phyloP scores from a whole-genome alignment of 2,888 invertebrate species.

The Thereva nobilitata region DNA sequence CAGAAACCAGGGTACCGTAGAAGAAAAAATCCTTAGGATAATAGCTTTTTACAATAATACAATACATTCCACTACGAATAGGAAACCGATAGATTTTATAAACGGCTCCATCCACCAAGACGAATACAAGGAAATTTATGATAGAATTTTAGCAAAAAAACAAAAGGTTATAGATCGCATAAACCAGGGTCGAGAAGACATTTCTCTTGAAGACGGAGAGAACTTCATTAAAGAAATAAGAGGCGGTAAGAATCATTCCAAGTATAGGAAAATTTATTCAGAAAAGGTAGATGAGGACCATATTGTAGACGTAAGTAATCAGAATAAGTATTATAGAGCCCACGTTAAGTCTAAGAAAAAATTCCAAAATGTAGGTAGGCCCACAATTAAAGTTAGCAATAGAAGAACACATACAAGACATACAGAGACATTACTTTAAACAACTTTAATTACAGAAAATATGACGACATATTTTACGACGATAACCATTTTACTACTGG shows the following conservation, averaged over 20 bases:
- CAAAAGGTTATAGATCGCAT: constrained; percentile 36
- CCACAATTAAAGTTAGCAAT: constrained; percentile 24
- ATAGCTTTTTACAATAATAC: constrained; percentile 44
- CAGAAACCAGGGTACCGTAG: constrained; percentile 33
- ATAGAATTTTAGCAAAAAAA: constrained; percentile 19
- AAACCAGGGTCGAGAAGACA: constrained; percentile 31
- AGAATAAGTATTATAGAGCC: constrained; percentile 41
- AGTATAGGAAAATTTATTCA: constrained; percentile 41
- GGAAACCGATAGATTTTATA: constrained; percentile 15
- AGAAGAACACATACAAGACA: background rate
- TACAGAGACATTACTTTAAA: too few species aligned
- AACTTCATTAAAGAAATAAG: constrained; percentile 27
- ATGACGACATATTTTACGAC: too few species aligned
- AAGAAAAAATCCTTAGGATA: constrained; percentile 42
- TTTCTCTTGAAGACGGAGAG: background rate
- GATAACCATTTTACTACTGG: background rate
- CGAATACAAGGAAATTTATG: constrained; percentile 18
- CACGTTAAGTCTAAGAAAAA: constrained; percentile 40
- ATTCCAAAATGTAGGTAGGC: constrained; percentile 38
- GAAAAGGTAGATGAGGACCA: constrained; percentile 40
- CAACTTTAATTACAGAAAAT: too few species aligned
- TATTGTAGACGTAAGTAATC: constrained; percentile 34
- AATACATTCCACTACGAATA: constrained; percentile 30
- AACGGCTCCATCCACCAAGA: constrained; percentile 23
- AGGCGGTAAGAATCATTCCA: constrained; percentile 42